Evolutionary conservation across 64 coral and sea anemone genomes (phyloP).

Genomic region (Stichodactyla mertensii): DNA sequence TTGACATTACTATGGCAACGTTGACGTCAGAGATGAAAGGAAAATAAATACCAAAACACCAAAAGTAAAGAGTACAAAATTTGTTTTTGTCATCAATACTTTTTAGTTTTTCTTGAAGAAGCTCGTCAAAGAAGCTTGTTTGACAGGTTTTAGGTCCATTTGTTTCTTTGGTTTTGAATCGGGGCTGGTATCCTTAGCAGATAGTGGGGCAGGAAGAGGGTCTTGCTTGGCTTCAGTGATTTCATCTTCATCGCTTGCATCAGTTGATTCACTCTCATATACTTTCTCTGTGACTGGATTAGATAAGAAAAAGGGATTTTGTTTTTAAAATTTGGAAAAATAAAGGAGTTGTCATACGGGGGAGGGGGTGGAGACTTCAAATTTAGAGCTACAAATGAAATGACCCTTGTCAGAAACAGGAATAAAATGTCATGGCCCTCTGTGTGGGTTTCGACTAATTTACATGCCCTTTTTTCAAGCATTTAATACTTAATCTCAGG

Average conservation of each 20-base stretch:
- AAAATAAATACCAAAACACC: neutral
- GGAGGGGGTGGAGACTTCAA: too few species aligned
- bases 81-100: neutral
- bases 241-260: constrained; percentile 71
- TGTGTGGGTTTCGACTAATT: too few species aligned
- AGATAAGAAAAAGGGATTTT: neutral
- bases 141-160: constrained; percentile 42
- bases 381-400: too few species aligned
- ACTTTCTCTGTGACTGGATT: constrained; percentile 80
- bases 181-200: constrained; percentile 20
- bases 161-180: constrained; percentile 27
- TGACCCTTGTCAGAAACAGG: too few species aligned
- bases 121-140: constrained; percentile 78
- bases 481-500: too few species aligned
- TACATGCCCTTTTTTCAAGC: too few species aligned
- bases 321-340: neutral
- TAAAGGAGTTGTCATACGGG: neutral
- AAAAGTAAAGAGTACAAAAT: neutral
- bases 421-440: too few species aligned
- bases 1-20: neutral
- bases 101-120: constrained; percentile 43
- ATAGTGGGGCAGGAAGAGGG: neutral
- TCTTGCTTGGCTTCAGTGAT: constrained; percentile 25
- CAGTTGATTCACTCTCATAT: constrained; percentile 81
- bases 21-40: neutral